Base-by-base conservation (phyloP, 1,140 invertebrate genomes). In the Danaus plexippus region DNA sequence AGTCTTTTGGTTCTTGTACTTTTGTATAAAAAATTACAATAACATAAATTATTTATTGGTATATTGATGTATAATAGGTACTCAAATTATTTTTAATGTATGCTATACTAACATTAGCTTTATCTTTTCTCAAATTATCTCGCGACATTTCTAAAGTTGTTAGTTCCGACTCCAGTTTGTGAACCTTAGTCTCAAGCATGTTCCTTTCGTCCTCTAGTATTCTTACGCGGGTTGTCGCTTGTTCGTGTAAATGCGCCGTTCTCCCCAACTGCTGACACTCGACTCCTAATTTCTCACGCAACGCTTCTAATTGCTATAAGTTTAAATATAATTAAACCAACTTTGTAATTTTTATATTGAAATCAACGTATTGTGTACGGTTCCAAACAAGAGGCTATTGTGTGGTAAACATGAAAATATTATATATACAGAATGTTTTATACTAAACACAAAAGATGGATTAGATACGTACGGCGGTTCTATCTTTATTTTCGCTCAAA, bases 401-500 rank as follows among this genome's bases (percentile, higher is more conserved):
- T 32, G 22, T 32, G 4, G 22, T 32, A 3, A 32, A 32, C 5
- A 32, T 32, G 7, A 32, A 32, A 32, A 32, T 32, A 32, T 32
- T n/a, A n/a, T n/a, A n/a, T n/a, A n/a, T n/a, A n/a, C n/a, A n/a
- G n/a, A n/a, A n/a, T n/a, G n/a, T n/a, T n/a, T n/a, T n/a, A n/a
- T n/a, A n/a, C n/a, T n/a, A n/a, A n/a, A 32, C 5, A 32, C 22
- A 32, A 32, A 32, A 32, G 22, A 32, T 32, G 22, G 22, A 32
- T 32, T 32, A 32, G 22, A 40, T 42, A 80, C 86, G 80, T 89
- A 95, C 94, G 73, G 91, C 86, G 67, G 89, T 82, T 85, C 92
- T 92, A 59, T 94, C 92, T 71, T 94, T 94, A 67, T 92, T 92
- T 43, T 95, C 93, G 55, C 88, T 90, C 2, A 94, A 73, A 11